A percentile compares a stretch with the other conserved stretches of the same genome.
phyloP scores from a whole-genome alignment of 1,140 invertebrate genomes.

The Drosophila nigromelanica region DNA sequence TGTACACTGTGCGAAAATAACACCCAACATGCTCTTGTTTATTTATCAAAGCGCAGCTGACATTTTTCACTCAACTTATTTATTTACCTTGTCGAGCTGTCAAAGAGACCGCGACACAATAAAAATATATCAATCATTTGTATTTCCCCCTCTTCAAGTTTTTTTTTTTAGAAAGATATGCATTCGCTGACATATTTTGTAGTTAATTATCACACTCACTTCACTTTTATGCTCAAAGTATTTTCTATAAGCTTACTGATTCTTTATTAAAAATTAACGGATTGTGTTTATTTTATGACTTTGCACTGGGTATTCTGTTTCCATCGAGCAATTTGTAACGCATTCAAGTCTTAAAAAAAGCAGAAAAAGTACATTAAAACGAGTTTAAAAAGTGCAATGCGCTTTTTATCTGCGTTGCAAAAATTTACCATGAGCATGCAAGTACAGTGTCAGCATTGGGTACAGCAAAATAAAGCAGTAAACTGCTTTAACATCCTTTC shows the following conservation, averaged over 20 bases:
- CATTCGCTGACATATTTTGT: background rate
- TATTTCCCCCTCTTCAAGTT: background rate
- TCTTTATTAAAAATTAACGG: constrained; percentile 10
- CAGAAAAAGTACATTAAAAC: too few relatives aligned
- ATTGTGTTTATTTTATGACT: background rate
- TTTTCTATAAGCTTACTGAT: constrained; percentile 2
- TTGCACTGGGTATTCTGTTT: background rate
- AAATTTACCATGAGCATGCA: background rate
- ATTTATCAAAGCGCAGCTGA: constrained; percentile 19
- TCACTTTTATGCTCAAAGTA: constrained; percentile 10
- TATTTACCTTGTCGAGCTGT: constrained; percentile 5
- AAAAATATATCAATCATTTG: background rate
- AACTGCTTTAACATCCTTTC: too few relatives aligned
- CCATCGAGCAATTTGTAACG: background rate
- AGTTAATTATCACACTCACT: constrained; percentile 15
- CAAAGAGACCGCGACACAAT: background rate
- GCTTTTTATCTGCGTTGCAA: background rate
- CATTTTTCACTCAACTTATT: constrained; percentile 11
- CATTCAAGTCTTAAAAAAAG: background rate
- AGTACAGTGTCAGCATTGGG: background rate
- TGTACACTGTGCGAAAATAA: constrained; percentile 54
- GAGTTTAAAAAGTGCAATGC: too few relatives aligned
- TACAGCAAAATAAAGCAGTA: too few relatives aligned
- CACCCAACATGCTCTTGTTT: constrained; percentile 1
- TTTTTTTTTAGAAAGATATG: background rate